phyloP scores from a whole-genome alignment of 2,888 invertebrate genomes.

The Trachelus troglodyta region DNA sequence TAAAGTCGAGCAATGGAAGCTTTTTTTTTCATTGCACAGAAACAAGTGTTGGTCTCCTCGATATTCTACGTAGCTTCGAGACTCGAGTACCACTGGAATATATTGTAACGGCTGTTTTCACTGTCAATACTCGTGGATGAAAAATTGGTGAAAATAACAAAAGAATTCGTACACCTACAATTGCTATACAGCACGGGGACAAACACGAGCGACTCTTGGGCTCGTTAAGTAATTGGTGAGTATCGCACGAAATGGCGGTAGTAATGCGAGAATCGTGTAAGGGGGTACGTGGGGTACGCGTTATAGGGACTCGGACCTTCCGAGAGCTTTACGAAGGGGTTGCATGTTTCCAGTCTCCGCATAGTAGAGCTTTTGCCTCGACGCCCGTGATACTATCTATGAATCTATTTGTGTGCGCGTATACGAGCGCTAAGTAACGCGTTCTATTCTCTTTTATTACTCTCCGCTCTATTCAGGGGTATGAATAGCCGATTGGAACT shows the following conservation, averaged over 20 bases:
- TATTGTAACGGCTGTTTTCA: not conserved
- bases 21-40: not conserved
- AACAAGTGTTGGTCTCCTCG: not conserved
- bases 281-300: conserved; percentile 23
- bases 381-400: not conserved
- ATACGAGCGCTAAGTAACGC: not conserved
- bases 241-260: conserved; percentile 32
- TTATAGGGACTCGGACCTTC: not conserved
- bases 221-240: conserved; percentile 57
- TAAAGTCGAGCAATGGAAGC: not conserved
- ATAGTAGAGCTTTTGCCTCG: not conserved
- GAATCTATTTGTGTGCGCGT: not conserved
- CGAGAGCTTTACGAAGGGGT: conserved; percentile 30
- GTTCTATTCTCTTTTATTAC: not conserved
- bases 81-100: not conserved
- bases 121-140: not conserved
- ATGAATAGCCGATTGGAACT: not conserved
- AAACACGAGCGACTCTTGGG: conserved; percentile 40
- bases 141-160: not conserved
- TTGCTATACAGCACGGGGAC: conserved; percentile 14
- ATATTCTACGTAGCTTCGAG: not conserved
- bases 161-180: not conserved
- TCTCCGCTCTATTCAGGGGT: not conserved
- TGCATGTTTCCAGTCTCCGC: conserved; percentile 1
- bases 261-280: conserved; percentile 60